Evolutionary conservation across 2,888 invertebrate genomes (phyloP), one percentile per base, ranked within the genome.

Genomic region (Acrobasis suavella): DNA sequence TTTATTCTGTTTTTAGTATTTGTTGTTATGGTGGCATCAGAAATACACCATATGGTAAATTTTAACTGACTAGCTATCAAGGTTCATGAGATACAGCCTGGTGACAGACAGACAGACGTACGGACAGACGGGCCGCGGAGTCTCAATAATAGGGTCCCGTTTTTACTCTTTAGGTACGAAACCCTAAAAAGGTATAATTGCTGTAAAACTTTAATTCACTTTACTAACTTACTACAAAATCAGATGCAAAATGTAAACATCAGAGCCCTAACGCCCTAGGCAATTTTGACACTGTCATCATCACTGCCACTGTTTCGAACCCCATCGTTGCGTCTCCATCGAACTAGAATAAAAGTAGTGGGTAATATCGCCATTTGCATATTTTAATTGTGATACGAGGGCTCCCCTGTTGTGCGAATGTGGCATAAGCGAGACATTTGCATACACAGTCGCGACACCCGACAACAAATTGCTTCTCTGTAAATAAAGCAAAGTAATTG

Each of bases 321-420:
- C 80, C 78, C 84, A 87, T 87, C 83, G 83, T 78, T 42, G 12
- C 42, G 22, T 56, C 39, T 81, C 78, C 84, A 88, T 87, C 83
- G 84, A 80, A 71, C 72, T 72, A 83, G 85, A 89, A 87, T 85
- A 87, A 90, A 91, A 89, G 87, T 90, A 89, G 89, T 90, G 83
- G 83, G 86, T 87, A 85, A 91, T 89, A 87, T 87, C 82, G 70
- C 72, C 78, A 92, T 92, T 91, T 90, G 86, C 92, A 92, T 91
- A 92, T 92, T 92, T 91, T 92, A 91, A 91, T 91, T 91, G 90
- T 91, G 83, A 85, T 82, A 82, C 78, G 67, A 71, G 76, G 77
- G 77, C 74, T 69, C 80, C 76, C 82, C 77, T 67, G 75, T 75
- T 72, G 82, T 82, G 86, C 78, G 85, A 89, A 88, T 86, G 81